Evolutionary conservation across 1,140 invertebrate species (phyloP).

Genomic region (Harlomillsia oculata): DNA sequence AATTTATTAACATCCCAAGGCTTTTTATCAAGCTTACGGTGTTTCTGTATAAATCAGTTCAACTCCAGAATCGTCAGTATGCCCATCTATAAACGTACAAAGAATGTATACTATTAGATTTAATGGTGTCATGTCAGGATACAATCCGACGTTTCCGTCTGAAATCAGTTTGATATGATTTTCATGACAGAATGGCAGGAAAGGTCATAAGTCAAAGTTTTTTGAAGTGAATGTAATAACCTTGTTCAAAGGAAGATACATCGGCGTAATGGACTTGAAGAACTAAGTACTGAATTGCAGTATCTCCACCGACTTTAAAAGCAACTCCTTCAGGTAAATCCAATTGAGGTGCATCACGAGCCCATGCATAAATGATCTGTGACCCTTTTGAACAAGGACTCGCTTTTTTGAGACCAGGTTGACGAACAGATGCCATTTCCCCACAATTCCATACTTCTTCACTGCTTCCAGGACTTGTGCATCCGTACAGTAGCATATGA

Average conservation of each 20-base stretch:
- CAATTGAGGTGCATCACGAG: conserved; percentile 79
- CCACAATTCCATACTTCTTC: conserved; percentile 83
- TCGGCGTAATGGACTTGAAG: conserved; percentile 89
- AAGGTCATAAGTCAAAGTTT: no score
- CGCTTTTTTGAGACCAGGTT: conserved; percentile 43
- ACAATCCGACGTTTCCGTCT: not conserved
- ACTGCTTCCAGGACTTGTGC: conserved; percentile 65
- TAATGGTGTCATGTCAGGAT: not conserved
- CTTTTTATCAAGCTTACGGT: conserved; percentile 48
- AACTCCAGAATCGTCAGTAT: conserved; percentile 70
- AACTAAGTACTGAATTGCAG: conserved; percentile 65
- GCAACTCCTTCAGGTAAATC: conserved; percentile 72
- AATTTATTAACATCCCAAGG: conserved; percentile 48
- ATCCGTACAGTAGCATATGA: conserved; percentile 94
- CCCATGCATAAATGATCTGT: conserved; percentile 94
- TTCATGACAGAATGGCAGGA: not conserved
- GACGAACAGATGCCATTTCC: conserved; percentile 62
- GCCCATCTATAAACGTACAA: conserved; percentile 51
- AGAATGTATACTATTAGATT: not conserved
- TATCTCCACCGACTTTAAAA: conserved; percentile 65
- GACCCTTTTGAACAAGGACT: conserved; percentile 56
- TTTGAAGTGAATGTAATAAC: not conserved
- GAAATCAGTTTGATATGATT: not conserved
- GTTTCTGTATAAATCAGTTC: conserved; percentile 64
- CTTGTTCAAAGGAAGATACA: conserved; percentile 57